Evolutionary conservation across 2,797 vertebrate species (phyloP).

Genomic region (Basileuterus tristriatus): DNA sequence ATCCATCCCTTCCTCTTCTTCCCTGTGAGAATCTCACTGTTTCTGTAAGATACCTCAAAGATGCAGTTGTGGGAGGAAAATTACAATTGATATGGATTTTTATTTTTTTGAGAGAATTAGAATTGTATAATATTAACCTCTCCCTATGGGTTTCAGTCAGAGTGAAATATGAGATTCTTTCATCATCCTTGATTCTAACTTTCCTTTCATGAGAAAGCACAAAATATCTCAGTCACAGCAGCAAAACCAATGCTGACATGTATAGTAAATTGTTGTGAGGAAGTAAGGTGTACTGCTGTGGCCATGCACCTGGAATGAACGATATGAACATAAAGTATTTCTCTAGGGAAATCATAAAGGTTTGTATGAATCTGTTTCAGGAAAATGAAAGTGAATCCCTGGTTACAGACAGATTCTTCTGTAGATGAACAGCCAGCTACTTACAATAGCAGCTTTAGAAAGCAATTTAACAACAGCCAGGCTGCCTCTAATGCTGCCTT

Average conservation of each 20-base stretch:
- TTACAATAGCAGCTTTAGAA: constrained; percentile 6
- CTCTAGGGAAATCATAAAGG: constrained; percentile 58
- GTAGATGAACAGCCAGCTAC: constrained; percentile 41
- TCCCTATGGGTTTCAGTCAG: constrained; percentile 1
- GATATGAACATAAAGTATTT: constrained; percentile 44
- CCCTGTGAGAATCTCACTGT: background rate
- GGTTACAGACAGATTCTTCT: constrained; percentile 13
- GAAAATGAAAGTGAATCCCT: constrained; percentile 51
- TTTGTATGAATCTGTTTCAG: constrained; percentile 34
- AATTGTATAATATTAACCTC: background rate
- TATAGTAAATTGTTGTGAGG: constrained; percentile 39
- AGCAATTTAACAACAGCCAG: constrained; percentile 28
- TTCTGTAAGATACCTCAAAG: background rate
- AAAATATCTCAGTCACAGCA: constrained; percentile 18
- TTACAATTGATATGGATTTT: background rate
- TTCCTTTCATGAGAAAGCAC: constrained; percentile 16
- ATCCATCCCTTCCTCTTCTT: background rate
- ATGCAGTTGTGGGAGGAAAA: background rate
- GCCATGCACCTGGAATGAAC: constrained; percentile 8
- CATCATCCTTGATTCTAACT: background rate
- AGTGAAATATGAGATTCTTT: constrained; percentile 12
- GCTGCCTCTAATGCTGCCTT: constrained; percentile 25
- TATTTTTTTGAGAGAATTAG: background rate
- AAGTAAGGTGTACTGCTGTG: background rate
- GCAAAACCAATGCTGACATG: background rate